Conservation (phyloP, 2,113 vertebrate species). For the Diphyllodes magnificus region DNA sequence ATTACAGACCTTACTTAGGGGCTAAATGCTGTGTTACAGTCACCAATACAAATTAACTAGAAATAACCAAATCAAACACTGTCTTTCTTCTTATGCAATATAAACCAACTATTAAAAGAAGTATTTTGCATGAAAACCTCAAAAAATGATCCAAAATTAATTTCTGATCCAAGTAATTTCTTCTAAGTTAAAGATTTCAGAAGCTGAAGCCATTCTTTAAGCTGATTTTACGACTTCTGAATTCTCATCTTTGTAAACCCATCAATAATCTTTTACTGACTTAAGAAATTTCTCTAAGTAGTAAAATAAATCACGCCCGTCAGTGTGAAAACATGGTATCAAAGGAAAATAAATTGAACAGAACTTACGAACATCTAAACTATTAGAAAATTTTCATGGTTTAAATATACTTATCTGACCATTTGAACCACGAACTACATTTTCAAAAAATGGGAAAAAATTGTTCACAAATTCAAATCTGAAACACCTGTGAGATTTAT, state of each 20-base stretch:
- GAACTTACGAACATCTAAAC: neutral
- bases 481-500: neutral
- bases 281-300: neutral
- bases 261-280: neutral
- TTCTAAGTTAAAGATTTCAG: neutral
- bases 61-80: neutral
- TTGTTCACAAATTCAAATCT: neutral
- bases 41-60: neutral
- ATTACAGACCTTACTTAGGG: neutral
- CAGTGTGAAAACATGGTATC: neutral
- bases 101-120: neutral
- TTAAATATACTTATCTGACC: neutral
- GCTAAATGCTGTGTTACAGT: neutral
- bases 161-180: neutral
- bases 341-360: neutral
- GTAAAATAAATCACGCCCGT: neutral
- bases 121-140: neutral
- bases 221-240: neutral
- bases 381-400: neutral
- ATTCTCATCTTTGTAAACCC: neutral
- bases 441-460: neutral
- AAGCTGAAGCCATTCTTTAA: neutral
- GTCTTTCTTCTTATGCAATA: neutral
- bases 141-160: neutral
- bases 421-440: neutral